These are phyloP conservation scores for Leptopilina clavipes DNA, from an alignment of 1,140 invertebrate genomes.

Conservation along the genomic window DNA sequence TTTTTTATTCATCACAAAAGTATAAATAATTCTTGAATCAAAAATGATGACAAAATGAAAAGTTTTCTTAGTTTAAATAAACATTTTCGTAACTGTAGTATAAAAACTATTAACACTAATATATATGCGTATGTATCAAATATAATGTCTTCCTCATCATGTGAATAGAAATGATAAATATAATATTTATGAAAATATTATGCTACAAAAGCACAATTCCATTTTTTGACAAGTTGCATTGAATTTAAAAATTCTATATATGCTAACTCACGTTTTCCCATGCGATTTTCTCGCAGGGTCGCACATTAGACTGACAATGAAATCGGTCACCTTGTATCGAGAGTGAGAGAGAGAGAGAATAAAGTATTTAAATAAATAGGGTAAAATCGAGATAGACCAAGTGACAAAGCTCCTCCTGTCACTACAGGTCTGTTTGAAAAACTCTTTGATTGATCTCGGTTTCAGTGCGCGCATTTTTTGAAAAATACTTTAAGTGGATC, in stretches of 20 bases:
- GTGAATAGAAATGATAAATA: not conserved
- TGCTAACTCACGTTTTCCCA: conserved; percentile 19
- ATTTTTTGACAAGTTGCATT: not conserved
- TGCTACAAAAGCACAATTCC: conserved; percentile 3
- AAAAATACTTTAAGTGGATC: conserved; percentile 70
- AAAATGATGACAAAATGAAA: no score
- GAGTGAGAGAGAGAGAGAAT: not conserved
- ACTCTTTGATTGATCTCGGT: conserved; percentile 48
- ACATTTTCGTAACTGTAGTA: no score
- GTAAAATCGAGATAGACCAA: conserved; percentile 53
- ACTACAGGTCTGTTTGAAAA: conserved; percentile 51
- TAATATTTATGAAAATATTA: not conserved
- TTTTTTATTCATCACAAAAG: no score
- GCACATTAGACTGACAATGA: conserved; percentile 15
- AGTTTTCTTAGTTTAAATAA: no score
- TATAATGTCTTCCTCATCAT: no score
- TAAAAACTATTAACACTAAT: no score
- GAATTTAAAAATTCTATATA: not conserved
- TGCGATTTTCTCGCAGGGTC: conserved; percentile 30
- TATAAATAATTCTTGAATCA: no score
- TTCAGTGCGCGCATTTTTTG: conserved; percentile 53
- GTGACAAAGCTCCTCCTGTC: conserved; percentile 62
- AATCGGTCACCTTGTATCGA: not conserved
- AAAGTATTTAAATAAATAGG: conserved; percentile 63
- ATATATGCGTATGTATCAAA: no score